Base-by-base conservation (phyloP, 2,797 vertebrate genomes). In the Capromys pilorides region DNA sequence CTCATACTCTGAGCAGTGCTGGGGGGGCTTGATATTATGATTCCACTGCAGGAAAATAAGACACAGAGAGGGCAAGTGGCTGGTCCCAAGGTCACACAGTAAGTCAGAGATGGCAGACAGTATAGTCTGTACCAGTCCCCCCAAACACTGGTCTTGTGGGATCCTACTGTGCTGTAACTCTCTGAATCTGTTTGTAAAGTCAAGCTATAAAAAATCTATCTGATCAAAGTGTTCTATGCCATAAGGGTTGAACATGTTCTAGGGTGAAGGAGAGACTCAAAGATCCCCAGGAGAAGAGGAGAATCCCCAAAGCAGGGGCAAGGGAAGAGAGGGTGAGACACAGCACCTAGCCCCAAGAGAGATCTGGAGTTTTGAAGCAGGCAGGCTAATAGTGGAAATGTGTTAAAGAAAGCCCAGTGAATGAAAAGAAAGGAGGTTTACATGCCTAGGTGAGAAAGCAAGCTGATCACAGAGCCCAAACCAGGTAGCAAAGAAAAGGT, bases 51-150 rank as follows among this genome's bases (percentile, higher is more conserved):
- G 97, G 97, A 88, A 88, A 94, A 86, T 92, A 95, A 93, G 94
- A 97, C 96, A 93, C 97, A 96, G 97, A 97, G 97, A 97, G 96
- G 97, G 95, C 95, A 94, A 97, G 97, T 49, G 88, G 78, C 95
- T 96, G 93, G 92, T 94, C 94, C 92, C 88, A 91, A 87, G 96
- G 96, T 97, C 96, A 96, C 97, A 96, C 97, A 97, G 97, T 51
- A 96, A 96, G 95, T 93, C 92, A 81, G 86, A 96, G 86, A 78
- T 0, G 13, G 83, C 91, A 59, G 9, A 66, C 61, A 57, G 19
- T 86, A 66, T 66, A 5, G 54, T 39, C 28, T 28, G 28, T 21
- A 39, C 2, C 5, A 64, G 80, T 61, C 36, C n/a, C 57, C 57
- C 33, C 12, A 33, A 90, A 59, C 69, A 22, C 0, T 5, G 54